These are phyloP conservation scores for Tethya wilhelma DNA, from an alignment of 37 sponge, comb jelly and placozoan genomes.

Conservation along the genomic window DNA sequence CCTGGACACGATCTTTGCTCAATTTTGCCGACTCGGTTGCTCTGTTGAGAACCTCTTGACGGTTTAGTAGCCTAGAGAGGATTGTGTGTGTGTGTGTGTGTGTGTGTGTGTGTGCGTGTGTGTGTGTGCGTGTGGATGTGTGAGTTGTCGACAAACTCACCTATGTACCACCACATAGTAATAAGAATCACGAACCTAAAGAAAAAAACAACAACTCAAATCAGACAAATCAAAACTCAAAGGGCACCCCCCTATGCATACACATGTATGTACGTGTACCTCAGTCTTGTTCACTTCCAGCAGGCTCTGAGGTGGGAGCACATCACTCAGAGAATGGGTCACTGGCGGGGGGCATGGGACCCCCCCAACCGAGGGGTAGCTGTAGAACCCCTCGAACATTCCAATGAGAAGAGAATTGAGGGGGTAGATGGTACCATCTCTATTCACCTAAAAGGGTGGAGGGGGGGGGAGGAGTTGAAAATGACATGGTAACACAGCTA, in stretches of 20 bases:
- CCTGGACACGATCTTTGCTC: constrained; percentile 12
- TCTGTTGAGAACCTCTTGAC: constrained; percentile 47
- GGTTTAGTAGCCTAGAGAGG: constrained; percentile 5
- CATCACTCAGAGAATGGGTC: constrained; percentile 36
- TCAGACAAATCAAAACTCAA: neutral
- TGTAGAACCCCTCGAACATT: constrained; percentile 66
- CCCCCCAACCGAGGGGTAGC: constrained; percentile 25
- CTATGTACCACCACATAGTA: neutral
- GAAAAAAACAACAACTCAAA: neutral
- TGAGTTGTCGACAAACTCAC: neutral
- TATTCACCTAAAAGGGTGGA: constrained; percentile 43
- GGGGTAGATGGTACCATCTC: constrained; percentile 50
- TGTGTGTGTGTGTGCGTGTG: too few species aligned
- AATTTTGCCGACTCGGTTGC: neutral
- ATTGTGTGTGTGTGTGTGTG: too few species aligned
- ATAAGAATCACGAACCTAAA: constrained; percentile 44
- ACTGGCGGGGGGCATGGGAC: constrained; percentile 17
- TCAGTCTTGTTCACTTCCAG: constrained; percentile 60
- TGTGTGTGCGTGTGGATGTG: too few species aligned
- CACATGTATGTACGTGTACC: constrained; percentile 11
- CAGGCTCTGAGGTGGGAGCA: constrained; percentile 54
- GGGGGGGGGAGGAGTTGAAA: too few species aligned
- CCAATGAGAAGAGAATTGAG: constrained; percentile 54
- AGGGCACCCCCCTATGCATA: neutral
- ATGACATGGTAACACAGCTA: too few species aligned